These are phyloP conservation scores for Poeciliopsis turneri DNA, from an alignment of 2,797 vertebrate species.

Conservation along the genomic window DNA sequence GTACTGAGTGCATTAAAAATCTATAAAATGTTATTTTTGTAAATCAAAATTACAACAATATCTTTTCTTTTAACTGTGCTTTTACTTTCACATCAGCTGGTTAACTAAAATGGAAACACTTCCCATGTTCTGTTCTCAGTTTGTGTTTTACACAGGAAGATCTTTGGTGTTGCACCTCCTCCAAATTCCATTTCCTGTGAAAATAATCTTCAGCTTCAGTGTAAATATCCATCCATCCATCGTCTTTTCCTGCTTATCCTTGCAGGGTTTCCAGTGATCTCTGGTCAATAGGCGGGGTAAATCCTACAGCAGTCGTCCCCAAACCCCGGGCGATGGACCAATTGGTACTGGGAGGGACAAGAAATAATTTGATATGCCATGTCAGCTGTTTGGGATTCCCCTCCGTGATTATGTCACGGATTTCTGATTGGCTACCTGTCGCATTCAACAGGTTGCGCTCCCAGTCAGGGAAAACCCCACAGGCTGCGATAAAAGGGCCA, in stretches of 20 bases:
- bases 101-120: neutral
- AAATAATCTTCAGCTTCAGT: constrained; percentile 1
- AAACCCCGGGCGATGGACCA: too few species aligned
- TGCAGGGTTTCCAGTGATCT: neutral
- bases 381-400: too few species aligned
- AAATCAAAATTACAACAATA: neutral
- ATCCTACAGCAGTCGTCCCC: too few species aligned
- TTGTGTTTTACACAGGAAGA: neutral
- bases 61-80: neutral
- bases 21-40: neutral
- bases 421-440: too few species aligned
- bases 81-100: neutral
- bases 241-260: neutral
- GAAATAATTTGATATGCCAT: too few species aligned
- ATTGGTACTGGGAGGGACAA: too few species aligned
- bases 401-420: too few species aligned
- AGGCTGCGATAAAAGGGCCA: too few species aligned
- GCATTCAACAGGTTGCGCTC: too few species aligned
- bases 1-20: neutral
- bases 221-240: neutral
- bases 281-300: neutral
- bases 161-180: neutral
- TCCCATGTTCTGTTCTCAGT: neutral
- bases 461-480: too few species aligned
- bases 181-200: neutral